Evolutionary conservation across 2,888 invertebrate genomes (phyloP).

Genomic region (Mesochorus sp.): DNA sequence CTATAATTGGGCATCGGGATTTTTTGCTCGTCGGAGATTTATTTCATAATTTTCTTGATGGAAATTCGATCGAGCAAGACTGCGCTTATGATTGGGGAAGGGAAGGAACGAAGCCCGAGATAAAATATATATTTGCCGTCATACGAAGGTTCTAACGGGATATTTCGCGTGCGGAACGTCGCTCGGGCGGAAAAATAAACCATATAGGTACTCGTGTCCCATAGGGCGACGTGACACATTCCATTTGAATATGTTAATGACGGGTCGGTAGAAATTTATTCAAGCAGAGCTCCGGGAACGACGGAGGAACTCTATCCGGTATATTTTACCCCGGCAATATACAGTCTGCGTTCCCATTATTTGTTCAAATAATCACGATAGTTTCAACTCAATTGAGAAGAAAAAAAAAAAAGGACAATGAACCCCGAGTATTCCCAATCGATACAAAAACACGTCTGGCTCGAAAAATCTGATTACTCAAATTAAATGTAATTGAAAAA

Average conservation of each 20-base stretch:
- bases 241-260: conserved; percentile 70
- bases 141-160: conserved; percentile 43
- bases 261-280: conserved; percentile 57
- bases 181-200: conserved; percentile 46
- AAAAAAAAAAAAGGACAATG: not conserved
- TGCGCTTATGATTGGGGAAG: not conserved
- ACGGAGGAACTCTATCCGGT: conserved; percentile 6
- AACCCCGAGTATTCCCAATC: not conserved
- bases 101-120: conserved; percentile 5
- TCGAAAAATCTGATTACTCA: no score
- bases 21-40: not conserved
- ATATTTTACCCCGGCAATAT: not conserved
- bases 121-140: conserved; percentile 48
- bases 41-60: not conserved
- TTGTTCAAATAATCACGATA: not conserved
- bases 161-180: conserved; percentile 5
- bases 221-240: conserved; percentile 59
- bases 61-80: not conserved
- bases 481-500: no score
- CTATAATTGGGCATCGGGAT: not conserved
- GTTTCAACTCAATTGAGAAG: not conserved
- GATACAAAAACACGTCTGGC: no score
- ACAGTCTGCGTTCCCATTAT: conserved; percentile 12
- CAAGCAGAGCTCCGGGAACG: conserved; percentile 45
- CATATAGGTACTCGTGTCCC: conserved; percentile 39